A percentile compares a stretch with the other conserved stretches of the same genome.
Evolutionary conservation across 2,113 vertebrate genomes (phyloP).

Genomic region (Excalfactoria chinensis): DNA sequence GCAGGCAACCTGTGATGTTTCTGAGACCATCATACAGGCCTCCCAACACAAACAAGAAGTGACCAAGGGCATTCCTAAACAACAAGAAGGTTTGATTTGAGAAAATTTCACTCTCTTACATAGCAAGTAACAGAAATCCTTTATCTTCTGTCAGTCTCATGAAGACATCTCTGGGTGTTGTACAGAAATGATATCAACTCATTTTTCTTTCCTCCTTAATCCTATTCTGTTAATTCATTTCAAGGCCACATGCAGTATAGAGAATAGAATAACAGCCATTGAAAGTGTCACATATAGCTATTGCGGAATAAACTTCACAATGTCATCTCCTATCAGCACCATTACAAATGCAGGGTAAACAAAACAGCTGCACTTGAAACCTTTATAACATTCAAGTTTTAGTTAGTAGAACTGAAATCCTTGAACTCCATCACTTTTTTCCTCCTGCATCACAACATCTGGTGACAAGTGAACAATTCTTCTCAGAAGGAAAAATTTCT

Average conservation of each 20-base stretch:
- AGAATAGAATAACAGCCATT: background rate
- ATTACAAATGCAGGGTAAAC: background rate
- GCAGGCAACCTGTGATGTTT: rapidly evolving
- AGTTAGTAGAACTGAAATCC: background rate
- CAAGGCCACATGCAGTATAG: background rate
- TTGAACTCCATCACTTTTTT: background rate
- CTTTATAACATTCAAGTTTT: background rate
- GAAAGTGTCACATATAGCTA: background rate
- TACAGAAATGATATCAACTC: background rate
- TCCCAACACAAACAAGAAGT: background rate
- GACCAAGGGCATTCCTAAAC: background rate
- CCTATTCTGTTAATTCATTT: background rate
- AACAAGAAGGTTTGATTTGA: background rate
- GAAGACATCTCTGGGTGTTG: background rate
- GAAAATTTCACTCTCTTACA: background rate
- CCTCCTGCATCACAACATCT: background rate
- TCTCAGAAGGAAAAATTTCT: background rate
- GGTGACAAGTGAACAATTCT: background rate
- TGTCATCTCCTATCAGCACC: rapidly evolving
- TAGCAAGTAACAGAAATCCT: background rate
- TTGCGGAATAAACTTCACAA: background rate
- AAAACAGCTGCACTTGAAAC: background rate
- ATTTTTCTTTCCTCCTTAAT: background rate
- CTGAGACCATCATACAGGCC: background rate
- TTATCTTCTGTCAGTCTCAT: background rate